These are phyloP conservation scores for Typhlichthys eigenmanni DNA, from an alignment of 2,797 vertebrate genomes.

Conservation along the genomic window DNA sequence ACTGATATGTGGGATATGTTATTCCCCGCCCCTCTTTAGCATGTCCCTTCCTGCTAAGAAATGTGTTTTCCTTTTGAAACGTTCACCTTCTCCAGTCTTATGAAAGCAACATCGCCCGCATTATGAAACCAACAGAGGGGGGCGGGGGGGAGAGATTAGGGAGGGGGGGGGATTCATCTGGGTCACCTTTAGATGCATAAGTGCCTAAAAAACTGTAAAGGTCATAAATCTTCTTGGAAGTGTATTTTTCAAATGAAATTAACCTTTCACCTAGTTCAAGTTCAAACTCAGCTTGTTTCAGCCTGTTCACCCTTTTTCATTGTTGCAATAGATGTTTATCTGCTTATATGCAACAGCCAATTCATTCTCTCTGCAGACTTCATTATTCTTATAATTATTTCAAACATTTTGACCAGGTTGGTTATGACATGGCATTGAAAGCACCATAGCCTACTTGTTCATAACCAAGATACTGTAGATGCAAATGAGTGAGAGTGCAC, in stretches of 20 bases:
- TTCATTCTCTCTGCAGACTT: conserved; percentile 27
- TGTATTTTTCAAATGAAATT: not conserved
- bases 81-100: conserved; percentile 21
- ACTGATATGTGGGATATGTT: conserved; percentile 53
- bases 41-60: not conserved
- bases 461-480: conserved; percentile 4
- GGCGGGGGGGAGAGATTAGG: not conserved
- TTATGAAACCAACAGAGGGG: no score
- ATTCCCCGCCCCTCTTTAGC: conserved; percentile 15
- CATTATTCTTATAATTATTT: conserved; percentile 8
- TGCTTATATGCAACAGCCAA: not conserved
- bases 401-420: not conserved
- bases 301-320: not conserved
- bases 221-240: conserved; percentile 1
- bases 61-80: conserved; percentile 33
- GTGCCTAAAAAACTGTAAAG: not conserved
- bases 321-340: not conserved
- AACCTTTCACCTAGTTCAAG: not conserved
- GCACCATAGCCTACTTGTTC: no score
- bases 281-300: not conserved
- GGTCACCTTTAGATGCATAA: conserved; percentile 12
- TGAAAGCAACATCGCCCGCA: conserved; percentile 19
- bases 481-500: not conserved
- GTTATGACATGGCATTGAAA: no score
- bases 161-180: conserved; percentile 31